Base-by-base conservation (phyloP, 2,113 vertebrate species). In the Anser brachyrhynchus region DNA sequence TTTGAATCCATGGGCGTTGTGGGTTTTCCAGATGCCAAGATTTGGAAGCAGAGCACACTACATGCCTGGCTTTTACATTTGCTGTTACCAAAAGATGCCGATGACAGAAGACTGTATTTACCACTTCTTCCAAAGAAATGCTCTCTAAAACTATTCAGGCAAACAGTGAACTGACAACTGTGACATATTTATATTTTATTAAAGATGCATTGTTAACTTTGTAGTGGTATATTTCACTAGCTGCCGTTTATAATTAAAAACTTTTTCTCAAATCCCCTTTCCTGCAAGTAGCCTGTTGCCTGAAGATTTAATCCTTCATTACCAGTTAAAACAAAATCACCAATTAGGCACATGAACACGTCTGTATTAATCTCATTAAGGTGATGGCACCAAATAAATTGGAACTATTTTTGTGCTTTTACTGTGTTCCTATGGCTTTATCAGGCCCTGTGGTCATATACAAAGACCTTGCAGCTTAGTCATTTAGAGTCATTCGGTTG, bases 291-390 rank as follows among this genome's bases (percentile, higher is more conserved):
- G 96, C 97, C 97, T 97, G 98, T 98, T 98, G 98, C 98, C 98
- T 97, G 97, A 98, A 98, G 98, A 98, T 98, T 98, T 98, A 98
- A 98, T 98, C 98, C 97, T 98, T 98, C 98, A 98, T 98, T 98
- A 98, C 97, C 97, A 98, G 98, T 98, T 98, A 98, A 98, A 98
- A 98, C 98, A 98, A 98, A 98, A 98, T 98, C 98, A 98, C 98
- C 98, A 98, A 98, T 98, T 98, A 98, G 98, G 98, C 98, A 98
- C 98, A 98, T 98, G 98, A 98, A 98, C 97, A 98, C 97, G 97
- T 98, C 98, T 96, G 97, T 97, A 98, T 98, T 98, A 98, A 98
- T 98, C 98, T 98, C 98, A 98, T 98, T 98, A 98, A 98, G 98
- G 98, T 98, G 98, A 98, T 98, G 98, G 98, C 98, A 98, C 98